A percentile compares a stretch with the other conserved stretches of the same genome.
phyloP scores from a whole-genome alignment of 2,797 vertebrate species.

The Ambastaia sidthimunki region DNA sequence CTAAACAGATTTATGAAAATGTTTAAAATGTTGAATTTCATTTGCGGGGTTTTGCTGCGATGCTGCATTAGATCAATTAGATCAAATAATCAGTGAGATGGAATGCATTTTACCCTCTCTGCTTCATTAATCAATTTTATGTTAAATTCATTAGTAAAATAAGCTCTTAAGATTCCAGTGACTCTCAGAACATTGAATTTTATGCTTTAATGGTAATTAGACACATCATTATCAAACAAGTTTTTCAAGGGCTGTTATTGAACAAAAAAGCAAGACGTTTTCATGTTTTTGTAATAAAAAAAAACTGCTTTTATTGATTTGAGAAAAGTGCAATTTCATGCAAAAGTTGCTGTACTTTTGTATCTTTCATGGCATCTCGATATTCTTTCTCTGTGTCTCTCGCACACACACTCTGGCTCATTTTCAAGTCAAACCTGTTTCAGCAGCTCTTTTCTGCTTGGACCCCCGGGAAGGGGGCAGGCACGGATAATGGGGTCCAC shows the following conservation, averaged over 20 bases:
- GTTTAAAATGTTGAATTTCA: background rate
- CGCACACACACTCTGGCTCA: conserved; percentile 1
- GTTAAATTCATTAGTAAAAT: conserved; percentile 44
- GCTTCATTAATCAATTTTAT: conserved; percentile 26
- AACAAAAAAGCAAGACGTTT: background rate
- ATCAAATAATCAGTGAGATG: conserved; percentile 26
- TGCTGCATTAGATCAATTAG: conserved; percentile 11
- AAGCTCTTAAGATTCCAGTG: conserved; percentile 19
- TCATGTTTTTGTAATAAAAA: conserved; percentile 4
- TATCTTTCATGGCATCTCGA: background rate
- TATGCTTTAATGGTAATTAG: conserved; percentile 44
- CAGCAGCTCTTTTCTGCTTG: background rate
- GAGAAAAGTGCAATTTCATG: background rate
- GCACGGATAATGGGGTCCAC: conserved; percentile 42
- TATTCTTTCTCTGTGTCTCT: background rate
- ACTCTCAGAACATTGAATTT: conserved; percentile 20
- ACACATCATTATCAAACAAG: background rate
- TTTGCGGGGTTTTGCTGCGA: background rate
- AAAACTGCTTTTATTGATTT: conserved; percentile 4
- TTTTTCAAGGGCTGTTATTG: conserved; percentile 18
- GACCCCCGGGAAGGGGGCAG: conserved; percentile 30
- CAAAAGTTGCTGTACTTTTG: background rate
- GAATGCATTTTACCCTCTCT: conserved; percentile 19
- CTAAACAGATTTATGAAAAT: background rate
- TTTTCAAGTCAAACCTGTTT: conserved; percentile 3